A percentile compares a stretch with the other conserved stretches of the same genome.
These are phyloP conservation scores for Stomatorhinus walkeri DNA, from an alignment of 2,797 vertebrate genomes.

Conservation along the genomic window DNA sequence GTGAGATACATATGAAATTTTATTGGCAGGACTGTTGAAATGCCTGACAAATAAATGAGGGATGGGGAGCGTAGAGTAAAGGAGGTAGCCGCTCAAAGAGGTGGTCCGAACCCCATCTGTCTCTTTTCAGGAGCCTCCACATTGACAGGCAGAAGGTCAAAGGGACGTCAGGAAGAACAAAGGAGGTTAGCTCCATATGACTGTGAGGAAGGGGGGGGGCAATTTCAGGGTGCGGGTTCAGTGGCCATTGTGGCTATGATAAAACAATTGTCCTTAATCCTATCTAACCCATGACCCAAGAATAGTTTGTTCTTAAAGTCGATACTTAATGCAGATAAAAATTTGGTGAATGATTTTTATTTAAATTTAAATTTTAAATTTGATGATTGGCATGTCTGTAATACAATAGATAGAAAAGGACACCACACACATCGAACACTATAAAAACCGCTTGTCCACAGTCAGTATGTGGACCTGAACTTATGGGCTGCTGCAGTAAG, in stretches of 20 bases:
- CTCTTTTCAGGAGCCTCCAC: conserved; percentile 42
- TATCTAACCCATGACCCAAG: neutral
- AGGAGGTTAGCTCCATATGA: conserved; percentile 39
- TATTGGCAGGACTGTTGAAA: conserved; percentile 16
- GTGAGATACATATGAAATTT: neutral
- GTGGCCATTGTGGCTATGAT: neutral
- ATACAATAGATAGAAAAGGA: neutral
- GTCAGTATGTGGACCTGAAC: neutral
- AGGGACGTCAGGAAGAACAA: conserved; percentile 40
- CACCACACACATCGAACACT: neutral
- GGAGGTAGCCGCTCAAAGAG: conserved; percentile 5
- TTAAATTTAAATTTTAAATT: neutral
- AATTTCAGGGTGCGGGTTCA: neutral
- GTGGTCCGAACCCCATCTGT: conserved; percentile 16
- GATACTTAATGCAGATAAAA: neutral
- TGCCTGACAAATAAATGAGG: conserved; percentile 11
- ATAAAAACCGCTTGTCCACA: neutral
- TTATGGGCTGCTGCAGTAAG: neutral
- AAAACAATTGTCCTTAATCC: neutral
- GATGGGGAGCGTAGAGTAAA: conserved; percentile 10
- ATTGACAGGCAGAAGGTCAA: conserved; percentile 46
- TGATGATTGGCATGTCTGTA: neutral
- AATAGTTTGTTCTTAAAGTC: neutral
- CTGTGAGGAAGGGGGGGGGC: neutral
- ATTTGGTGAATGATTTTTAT: neutral